Evolutionary conservation across 2,113 vertebrate genomes (phyloP), one percentile per base, ranked within the genome.

Genomic region (Amblyornis subalaris): DNA sequence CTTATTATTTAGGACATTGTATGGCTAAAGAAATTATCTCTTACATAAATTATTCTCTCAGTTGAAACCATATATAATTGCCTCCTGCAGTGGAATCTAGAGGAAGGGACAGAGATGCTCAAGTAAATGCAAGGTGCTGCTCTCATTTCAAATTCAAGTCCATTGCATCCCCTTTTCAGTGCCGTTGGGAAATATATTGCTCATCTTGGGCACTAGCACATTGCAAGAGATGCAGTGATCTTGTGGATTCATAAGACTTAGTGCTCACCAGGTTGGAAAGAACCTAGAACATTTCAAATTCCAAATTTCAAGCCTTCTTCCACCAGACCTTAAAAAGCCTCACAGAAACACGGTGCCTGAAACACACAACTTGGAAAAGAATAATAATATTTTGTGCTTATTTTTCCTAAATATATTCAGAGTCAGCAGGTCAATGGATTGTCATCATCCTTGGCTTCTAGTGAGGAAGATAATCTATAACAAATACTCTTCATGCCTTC

Each of bases 21-120:
- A 90, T 94, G 85, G 58, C 54, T 91, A 94, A 53, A 93, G 54
- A 91, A 91, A 97, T 97, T 93, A 94, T 82, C 54, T 92, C 93
- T 62, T 91, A 92, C 60, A 95, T 92, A 97, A 96, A 96, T 87
- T 86, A 95, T 93, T 90, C 58, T 94, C 88, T 95, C 75, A 53
- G 47, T 50, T 94, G 79, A 97, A 95, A 96, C 45, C 5, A 45
- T 60, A 73, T 38, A 60, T 95, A 97, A 96, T 95, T 94, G 78
- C 50, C 84, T 95, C 86, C 76, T 66, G 29, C 47, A 85, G 73
- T 45, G 83, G 53, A 29, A 38, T 72, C 93, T 94, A 95, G 53
- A 88, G 36, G 65, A 90, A 94, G 93, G 64, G 86, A 94, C 70
- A 79, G 67, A 95, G 72, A 94, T 80, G 55, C 93, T 90, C 60